Evolutionary conservation across 2,113 vertebrate species (phyloP).

Genomic region (Melanerpes formicivorus): DNA sequence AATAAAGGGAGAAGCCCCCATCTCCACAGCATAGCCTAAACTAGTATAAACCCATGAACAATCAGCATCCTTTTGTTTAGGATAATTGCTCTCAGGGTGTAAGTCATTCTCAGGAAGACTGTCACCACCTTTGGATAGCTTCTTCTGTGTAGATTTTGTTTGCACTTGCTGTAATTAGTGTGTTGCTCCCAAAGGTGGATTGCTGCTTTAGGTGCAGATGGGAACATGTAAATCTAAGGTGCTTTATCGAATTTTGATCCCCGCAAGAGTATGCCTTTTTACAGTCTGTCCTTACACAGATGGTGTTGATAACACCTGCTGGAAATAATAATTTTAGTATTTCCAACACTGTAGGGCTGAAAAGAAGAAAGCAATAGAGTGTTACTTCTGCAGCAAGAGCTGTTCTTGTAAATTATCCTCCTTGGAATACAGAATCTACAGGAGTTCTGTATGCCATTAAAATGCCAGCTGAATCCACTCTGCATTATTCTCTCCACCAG

Average conservation of each 20-base stretch:
- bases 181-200: neutral
- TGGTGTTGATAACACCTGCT: conserved; percentile 4
- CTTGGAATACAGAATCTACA: neutral
- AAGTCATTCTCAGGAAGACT: neutral
- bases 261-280: neutral
- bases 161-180: neutral
- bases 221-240: neutral
- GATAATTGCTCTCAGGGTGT: neutral
- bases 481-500: neutral
- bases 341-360: neutral
- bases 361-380: neutral
- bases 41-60: neutral
- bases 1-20: neutral
- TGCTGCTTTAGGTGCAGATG: neutral
- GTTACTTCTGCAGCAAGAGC: neutral
- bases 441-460: neutral
- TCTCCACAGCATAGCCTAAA: neutral
- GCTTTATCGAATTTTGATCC: neutral
- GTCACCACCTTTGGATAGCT: neutral
- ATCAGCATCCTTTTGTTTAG: too few relatives aligned
- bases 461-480: neutral
- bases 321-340: neutral
- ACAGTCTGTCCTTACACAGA: neutral
- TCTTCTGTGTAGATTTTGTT: neutral
- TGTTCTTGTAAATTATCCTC: neutral